A percentile compares a stretch with the other conserved stretches of the same genome.
phyloP scores from a whole-genome alignment of 1,140 invertebrate genomes.

The Penaeus vannamei region DNA sequence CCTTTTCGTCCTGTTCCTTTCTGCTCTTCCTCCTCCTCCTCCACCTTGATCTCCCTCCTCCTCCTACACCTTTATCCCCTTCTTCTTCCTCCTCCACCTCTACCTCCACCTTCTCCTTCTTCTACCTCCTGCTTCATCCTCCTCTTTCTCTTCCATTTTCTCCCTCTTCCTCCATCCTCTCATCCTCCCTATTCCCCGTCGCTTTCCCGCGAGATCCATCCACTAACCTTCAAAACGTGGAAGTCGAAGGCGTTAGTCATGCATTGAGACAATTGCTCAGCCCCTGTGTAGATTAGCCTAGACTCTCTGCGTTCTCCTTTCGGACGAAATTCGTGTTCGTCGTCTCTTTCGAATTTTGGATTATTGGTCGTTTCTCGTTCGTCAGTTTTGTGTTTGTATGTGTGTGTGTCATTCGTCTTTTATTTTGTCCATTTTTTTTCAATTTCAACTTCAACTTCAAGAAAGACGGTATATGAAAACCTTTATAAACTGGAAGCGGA shows the following conservation, averaged over 20 bases:
- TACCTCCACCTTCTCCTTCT: background rate
- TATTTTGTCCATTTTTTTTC: too few relatives aligned
- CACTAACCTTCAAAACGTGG: conserved; percentile 45
- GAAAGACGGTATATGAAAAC: too few relatives aligned
- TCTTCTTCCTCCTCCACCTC: background rate
- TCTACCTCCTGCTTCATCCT: background rate
- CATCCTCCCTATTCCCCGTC: background rate
- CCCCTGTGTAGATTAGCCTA: conserved; percentile 42
- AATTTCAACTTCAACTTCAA: too few relatives aligned
- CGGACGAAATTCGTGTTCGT: too few relatives aligned
- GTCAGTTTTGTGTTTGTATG: too few relatives aligned
- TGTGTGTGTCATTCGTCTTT: too few relatives aligned
- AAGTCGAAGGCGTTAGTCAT: conserved; percentile 63
- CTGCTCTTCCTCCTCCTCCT: background rate
- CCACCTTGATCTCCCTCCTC: background rate
- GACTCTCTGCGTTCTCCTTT: background rate
- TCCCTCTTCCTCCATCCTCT: background rate
- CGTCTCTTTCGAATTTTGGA: too few relatives aligned
- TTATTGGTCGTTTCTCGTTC: too few relatives aligned
- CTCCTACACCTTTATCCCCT: background rate
- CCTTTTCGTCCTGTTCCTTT: background rate
- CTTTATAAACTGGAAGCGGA: too few relatives aligned
- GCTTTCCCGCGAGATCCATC: conserved; percentile 53
- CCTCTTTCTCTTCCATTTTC: background rate
- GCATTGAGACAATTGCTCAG: conserved; percentile 50